Evolutionary conservation across 2,797 vertebrate genomes (phyloP).

Genomic region (Apodemus agrarius): DNA sequence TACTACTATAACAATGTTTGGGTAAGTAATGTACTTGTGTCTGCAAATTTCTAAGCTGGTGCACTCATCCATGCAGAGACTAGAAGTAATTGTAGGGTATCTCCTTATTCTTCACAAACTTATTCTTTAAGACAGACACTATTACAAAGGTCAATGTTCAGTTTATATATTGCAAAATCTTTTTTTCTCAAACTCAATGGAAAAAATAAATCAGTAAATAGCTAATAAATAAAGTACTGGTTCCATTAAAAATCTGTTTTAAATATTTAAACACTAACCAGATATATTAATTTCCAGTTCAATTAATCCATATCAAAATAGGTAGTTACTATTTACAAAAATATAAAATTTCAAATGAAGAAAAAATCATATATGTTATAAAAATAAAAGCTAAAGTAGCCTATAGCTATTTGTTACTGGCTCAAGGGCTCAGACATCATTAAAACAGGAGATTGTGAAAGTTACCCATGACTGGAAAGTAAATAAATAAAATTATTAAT

Average conservation of each 20-base stretch:
- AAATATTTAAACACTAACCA: background rate
- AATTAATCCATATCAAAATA: background rate
- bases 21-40: too few species aligned
- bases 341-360: background rate
- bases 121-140: background rate
- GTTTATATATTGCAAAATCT: background rate
- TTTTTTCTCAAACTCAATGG: background rate
- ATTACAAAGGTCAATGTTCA: background rate
- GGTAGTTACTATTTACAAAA: slow-evolving; percentile 22
- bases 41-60: background rate
- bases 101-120: background rate
- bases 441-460: slow-evolving; percentile 20
- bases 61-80: background rate
- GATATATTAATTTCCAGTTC: background rate
- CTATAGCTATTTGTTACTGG: slow-evolving; percentile 54
- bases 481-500: background rate
- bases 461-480: background rate
- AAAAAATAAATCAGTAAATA: background rate
- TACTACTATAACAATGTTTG: background rate
- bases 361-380: background rate
- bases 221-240: background rate
- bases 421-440: background rate
- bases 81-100: background rate
- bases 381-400: slow-evolving; percentile 60
- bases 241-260: background rate